Evolutionary conservation across 1,140 invertebrate genomes (phyloP).

Genomic region (Euura saliciscinereae): DNA sequence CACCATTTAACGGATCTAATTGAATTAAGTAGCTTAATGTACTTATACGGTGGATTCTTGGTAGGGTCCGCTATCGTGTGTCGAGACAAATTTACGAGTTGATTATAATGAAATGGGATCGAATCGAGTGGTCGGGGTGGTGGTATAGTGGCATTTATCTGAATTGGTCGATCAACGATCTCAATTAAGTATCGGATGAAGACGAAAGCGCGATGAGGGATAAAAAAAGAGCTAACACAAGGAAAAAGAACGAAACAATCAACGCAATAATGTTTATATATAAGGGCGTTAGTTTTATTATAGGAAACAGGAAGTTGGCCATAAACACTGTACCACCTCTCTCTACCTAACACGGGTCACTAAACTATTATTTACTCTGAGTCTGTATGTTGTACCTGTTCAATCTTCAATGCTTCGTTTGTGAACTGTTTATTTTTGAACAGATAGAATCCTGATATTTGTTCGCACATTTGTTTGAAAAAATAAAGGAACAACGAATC

Average conservation of each 20-base stretch:
- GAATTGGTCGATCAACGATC: not conserved
- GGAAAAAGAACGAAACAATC: not conserved
- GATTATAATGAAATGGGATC: not conserved
- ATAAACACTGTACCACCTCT: not conserved
- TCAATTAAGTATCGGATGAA: not conserved
- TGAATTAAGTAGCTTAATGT: not conserved
- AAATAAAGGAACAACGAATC: no score
- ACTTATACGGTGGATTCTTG: no score
- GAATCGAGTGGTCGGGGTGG: conserved; percentile 11
- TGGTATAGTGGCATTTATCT: not conserved
- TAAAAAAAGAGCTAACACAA: not conserved
- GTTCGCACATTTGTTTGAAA: no score
- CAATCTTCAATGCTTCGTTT: no score
- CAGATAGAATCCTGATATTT: no score
- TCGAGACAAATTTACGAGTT: no score
- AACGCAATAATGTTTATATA: not conserved
- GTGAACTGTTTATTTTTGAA: no score
- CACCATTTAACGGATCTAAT: not conserved
- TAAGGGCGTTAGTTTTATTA: not conserved
- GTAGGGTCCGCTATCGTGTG: no score
- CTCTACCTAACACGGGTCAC: not conserved
- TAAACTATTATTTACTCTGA: not conserved
- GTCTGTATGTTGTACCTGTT: no score
- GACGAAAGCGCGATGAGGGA: not conserved
- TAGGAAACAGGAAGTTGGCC: not conserved